These are phyloP conservation scores for Electrona antarctica DNA, from an alignment of 2,113 vertebrate species.

Conservation along the genomic window DNA sequence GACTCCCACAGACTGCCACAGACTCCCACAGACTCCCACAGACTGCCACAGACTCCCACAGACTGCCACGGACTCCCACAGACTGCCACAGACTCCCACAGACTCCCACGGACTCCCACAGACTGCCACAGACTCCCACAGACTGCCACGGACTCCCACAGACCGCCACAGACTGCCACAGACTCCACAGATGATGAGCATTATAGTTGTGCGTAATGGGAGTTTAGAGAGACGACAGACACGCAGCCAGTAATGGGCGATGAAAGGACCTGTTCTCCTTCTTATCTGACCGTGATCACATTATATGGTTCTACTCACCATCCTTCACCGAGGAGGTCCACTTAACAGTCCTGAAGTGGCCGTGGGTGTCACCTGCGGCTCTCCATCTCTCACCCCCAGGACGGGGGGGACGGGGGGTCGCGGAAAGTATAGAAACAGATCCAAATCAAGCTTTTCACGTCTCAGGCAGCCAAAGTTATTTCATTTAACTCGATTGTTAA, in stretches of 20 bases:
- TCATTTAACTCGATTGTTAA: constrained; percentile 41
- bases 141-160: no score
- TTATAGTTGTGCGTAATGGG: background rate
- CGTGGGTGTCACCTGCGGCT: constrained; percentile 67
- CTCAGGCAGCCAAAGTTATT: no score
- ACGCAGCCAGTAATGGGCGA: no score
- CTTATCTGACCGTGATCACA: background rate
- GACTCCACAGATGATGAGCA: no score
- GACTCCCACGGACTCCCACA: no score
- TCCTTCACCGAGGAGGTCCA: constrained; percentile 50
- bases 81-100: no score
- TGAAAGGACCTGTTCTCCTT: background rate
- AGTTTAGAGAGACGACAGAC: background rate
- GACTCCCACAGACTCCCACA: no score
- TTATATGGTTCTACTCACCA: constrained; percentile 58
- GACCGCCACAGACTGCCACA: background rate
- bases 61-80: no score
- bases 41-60: no score
- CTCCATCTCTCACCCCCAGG: constrained; percentile 58
- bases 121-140: no score
- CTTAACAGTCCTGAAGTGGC: constrained; percentile 33
- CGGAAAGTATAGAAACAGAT: background rate
- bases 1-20: no score
- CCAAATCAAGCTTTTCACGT: constrained; percentile 57
- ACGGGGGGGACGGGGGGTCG: background rate